Evolutionary conservation across 1,140 invertebrate genomes (phyloP).

Genomic region (Odontomachus brunneus): DNA sequence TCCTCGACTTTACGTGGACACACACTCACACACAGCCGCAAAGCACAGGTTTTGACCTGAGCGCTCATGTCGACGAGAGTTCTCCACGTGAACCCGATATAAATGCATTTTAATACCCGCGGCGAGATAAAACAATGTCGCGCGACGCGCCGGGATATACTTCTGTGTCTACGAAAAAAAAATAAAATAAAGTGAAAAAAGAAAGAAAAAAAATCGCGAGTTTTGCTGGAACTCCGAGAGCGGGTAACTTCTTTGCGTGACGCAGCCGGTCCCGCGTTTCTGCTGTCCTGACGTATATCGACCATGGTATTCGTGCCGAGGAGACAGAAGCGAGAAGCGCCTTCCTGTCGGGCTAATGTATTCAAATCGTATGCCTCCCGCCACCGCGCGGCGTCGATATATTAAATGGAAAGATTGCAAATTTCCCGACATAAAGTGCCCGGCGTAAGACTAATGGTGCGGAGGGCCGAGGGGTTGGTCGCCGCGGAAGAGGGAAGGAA

Average conservation of each 20-base stretch:
- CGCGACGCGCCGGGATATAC: too few species aligned
- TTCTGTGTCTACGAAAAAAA: too few species aligned
- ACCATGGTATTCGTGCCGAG: constrained; percentile 46
- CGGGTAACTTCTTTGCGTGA: constrained; percentile 28
- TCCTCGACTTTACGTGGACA: neutral
- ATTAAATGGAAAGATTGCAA: constrained; percentile 86
- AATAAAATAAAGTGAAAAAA: too few species aligned
- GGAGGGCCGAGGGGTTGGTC: constrained; percentile 66
- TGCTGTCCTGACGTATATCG: constrained; percentile 53
- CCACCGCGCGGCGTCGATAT: constrained; percentile 80
- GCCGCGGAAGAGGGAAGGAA: constrained; percentile 48
- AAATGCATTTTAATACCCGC: too few species aligned
- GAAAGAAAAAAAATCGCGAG: neutral
- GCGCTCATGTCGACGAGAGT: neutral
- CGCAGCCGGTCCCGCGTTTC: constrained; percentile 13
- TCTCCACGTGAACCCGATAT: too few species aligned
- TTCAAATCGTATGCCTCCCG: constrained; percentile 82
- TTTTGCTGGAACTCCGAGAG: neutral
- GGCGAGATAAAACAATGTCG: too few species aligned
- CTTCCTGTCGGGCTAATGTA: constrained; percentile 79
- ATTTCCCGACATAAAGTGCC: constrained; percentile 85
- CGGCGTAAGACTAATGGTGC: constrained; percentile 83
- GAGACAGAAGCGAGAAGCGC: constrained; percentile 56
- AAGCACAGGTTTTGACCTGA: constrained; percentile 29
- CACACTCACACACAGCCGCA: too few species aligned